Evolutionary conservation across 53 echinoderm and acorn worm species (phyloP), one percentile per base, ranked within the genome.

Genomic region (Hippasteria phrygiana): DNA sequence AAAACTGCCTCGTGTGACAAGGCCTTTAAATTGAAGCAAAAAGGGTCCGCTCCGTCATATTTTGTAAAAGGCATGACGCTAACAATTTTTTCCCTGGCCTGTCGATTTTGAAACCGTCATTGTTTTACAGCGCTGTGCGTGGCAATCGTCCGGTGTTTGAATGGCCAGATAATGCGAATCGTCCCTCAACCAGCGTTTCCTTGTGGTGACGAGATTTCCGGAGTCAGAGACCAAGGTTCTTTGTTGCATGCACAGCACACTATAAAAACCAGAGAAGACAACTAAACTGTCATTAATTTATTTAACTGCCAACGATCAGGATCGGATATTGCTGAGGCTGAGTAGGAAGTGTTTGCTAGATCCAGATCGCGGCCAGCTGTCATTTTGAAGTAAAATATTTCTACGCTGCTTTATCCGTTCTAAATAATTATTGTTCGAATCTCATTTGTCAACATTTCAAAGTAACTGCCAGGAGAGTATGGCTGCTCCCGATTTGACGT

Each of bases 171-270:
- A 36, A 33, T 34, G 17, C 17, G 14, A 31, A 27, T 24, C 9
- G 33, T 76, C 76, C 76, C 47, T 34, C 51, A 35, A 12, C 4
- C 17, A 20, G 54, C 13, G 13, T 43, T 76, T 76, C 76, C 76
- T 76, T 50, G 20, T 18, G 51, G 76, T 76, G 76, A 76, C 76
- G 54, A 53, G 3, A 24, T 9, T 76, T 76, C 76, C 76, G 76
- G 76, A 51, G 32, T 32, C 20, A 50, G 3, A 33, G 54, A 54
- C 4, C 51, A 54, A 54, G 33, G 76, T 33, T 50, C 54, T 17
- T 76, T 17, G 27, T 32, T 29, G 32, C 16, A 18, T 48, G 20
- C 59, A 59, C 17, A 6, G 26, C 20, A 20, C 50, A 20, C 5
- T 51, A 48, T 53, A 76, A 48, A 76, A 76, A 14, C 76, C 16